Evolutionary conservation across 2,888 invertebrate genomes (phyloP), one percentile per base, ranked within the genome.

Genomic region (Amphipyra tragopoginis): DNA sequence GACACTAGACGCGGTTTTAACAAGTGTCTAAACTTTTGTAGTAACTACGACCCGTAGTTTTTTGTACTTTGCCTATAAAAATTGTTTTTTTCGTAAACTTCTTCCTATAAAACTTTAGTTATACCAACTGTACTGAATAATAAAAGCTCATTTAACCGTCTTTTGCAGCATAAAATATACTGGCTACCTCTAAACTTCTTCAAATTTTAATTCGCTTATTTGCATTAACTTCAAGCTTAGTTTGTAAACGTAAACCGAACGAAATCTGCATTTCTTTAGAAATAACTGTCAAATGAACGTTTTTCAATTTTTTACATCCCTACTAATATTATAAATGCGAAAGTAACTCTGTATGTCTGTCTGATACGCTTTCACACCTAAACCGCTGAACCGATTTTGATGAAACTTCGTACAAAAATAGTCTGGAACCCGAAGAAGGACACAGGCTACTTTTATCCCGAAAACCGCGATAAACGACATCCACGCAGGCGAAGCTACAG

Each of bases 151-250:
- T 68, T 68, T 64, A 56, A 52, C 52, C 70, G 44, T 45, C 57
- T 70, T 69, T 64, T 49, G 42, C 52, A 63, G 63, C 56, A 57
- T 57, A 70, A 68, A 67, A 56, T 56, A 11, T 57, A 29, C 52
- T n/a, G 42, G 33, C 38, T 56, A 55, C 63, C 56, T 54, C 34
- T 55, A 55, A 63, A 69, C 56, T 56, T 67, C 69, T 57, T 49
- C 44, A 57, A 49, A 59, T 56, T 62, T 63, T 75, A 63, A 63
- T 71, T 62, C 49, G 39, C 60, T 63, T 67, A 67, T 75, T 75
- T 75, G 72, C 73, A 71, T 73, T 54, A 61, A 58, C 48, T 67
- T 60, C 49, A 60, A 72, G 58, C 72, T 58, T 60, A 72, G 21
- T 75, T 74, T 60, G 36, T 66, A 47, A 48, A 40, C 49, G 58